A percentile compares a stretch with the other conserved stretches of the same genome.
Evolutionary conservation across 2,888 invertebrate genomes (phyloP).

Genomic region (Caenorhabditis imperialis): DNA sequence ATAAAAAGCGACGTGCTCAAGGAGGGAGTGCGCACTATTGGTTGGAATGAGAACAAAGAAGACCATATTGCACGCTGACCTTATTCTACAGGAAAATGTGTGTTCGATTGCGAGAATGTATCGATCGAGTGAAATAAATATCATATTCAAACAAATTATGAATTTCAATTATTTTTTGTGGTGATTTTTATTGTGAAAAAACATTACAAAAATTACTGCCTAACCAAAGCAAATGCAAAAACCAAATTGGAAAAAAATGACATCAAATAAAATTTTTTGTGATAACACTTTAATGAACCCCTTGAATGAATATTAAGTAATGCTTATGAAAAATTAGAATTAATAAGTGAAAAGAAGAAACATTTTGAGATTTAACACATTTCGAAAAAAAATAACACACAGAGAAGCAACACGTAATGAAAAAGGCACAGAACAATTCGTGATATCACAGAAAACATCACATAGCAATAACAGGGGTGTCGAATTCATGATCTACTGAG

Average conservation of each 20-base stretch:
- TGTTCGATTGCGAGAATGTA: constrained; percentile 6
- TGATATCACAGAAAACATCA: constrained; percentile 48
- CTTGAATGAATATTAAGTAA: not conserved
- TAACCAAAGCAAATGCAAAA: constrained; percentile 18
- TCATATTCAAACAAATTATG: too few relatives aligned
- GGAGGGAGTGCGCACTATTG: not conserved
- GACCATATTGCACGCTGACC: too few relatives aligned
- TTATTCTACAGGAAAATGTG: too few relatives aligned
- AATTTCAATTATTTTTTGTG: too few relatives aligned
- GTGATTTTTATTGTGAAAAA: too few relatives aligned
- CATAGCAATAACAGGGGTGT: constrained; percentile 18
- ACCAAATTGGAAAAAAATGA: not conserved
- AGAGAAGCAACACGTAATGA: constrained; percentile 46
- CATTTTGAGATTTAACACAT: not conserved
- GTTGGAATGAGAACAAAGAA: not conserved
- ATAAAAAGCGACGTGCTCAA: not conserved
- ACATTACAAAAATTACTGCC: too few relatives aligned
- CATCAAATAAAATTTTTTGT: not conserved
- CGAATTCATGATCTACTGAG: too few relatives aligned
- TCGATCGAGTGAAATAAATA: constrained; percentile 11
- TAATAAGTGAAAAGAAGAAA: constrained; percentile 14
- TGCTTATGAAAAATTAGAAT: not conserved
- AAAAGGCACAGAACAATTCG: constrained; percentile 46
- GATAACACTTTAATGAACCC: not conserved
- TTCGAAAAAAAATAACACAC: not conserved